Evolutionary conservation across 2,888 invertebrate species (phyloP).

Genomic region (Phengaris arion): DNA sequence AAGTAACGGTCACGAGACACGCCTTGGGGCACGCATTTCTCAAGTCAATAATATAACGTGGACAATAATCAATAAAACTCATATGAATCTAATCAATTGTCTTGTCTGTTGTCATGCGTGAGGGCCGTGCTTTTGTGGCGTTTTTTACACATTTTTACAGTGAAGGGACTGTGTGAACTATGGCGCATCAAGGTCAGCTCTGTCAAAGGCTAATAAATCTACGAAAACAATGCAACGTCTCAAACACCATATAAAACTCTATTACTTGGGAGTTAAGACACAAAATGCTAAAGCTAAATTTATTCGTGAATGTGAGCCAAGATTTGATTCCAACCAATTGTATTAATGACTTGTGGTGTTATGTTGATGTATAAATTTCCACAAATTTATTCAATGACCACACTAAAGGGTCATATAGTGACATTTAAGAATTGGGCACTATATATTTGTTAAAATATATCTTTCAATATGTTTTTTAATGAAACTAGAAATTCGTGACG

Average conservation of each 20-base stretch:
- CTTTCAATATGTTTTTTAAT: slow-evolving; percentile 5
- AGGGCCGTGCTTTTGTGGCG: slow-evolving; percentile 68
- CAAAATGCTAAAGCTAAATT: slow-evolving; percentile 34
- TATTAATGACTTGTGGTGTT: slow-evolving; percentile 19
- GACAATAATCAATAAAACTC: slow-evolving; percentile 75
- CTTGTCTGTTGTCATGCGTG: slow-evolving; percentile 62
- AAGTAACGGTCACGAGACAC: slow-evolving; percentile 45
- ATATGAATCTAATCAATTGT: slow-evolving; percentile 74
- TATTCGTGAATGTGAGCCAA: slow-evolving; percentile 26
- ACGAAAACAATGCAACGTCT: slow-evolving; percentile 37
- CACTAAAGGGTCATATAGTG: slow-evolving; percentile 20
- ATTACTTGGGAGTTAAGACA: slow-evolving; percentile 35
- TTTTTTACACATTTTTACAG: slow-evolving; percentile 75
- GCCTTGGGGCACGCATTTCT: slow-evolving; percentile 63
- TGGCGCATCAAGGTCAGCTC: slow-evolving; percentile 67
- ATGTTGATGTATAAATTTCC: slow-evolving; percentile 16
- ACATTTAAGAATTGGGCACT: slow-evolving; percentile 20
- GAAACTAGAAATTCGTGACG: slow-evolving; percentile 4
- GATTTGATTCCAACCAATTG: slow-evolving; percentile 30
- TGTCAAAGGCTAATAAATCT: slow-evolving; percentile 62
- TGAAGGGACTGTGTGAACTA: slow-evolving; percentile 78
- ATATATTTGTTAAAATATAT: slow-evolving; percentile 14
- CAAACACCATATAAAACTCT: slow-evolving; percentile 33
- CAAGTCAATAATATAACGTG: slow-evolving; percentile 58
- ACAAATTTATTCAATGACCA: slow-evolving; percentile 21